A percentile compares a stretch with the other conserved stretches of the same genome.
Evolutionary conservation across 2,113 vertebrate species (phyloP).

Genomic region (Semicossyphus pulcher): DNA sequence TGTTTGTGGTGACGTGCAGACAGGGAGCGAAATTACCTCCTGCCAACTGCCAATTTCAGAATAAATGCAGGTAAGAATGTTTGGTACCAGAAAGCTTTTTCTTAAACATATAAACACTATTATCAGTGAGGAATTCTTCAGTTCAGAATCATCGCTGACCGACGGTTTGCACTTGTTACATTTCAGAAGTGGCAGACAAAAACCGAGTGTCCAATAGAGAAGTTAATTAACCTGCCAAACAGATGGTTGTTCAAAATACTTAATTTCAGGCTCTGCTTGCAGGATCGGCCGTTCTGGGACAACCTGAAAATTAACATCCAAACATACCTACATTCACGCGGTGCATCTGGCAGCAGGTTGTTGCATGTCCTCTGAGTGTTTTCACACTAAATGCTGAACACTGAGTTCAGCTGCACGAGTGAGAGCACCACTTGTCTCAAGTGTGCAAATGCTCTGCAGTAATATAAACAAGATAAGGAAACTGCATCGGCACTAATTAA

Average conservation of each 20-base stretch:
- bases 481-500: slow-evolving; percentile 3
- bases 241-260: neutral
- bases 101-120: too few relatives aligned
- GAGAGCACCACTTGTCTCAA: neutral
- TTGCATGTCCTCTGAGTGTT: neutral
- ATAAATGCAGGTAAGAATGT: too few relatives aligned
- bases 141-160: neutral
- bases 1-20: too few relatives aligned
- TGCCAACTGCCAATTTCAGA: too few relatives aligned
- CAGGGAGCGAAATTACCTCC: too few relatives aligned
- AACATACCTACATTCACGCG: too few relatives aligned
- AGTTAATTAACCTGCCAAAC: neutral
- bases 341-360: neutral
- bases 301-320: neutral
- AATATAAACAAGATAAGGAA: slow-evolving; percentile 4
- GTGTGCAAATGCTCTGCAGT: neutral
- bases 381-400: neutral
- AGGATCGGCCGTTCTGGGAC: neutral
- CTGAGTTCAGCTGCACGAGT: neutral
- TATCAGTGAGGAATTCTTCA: neutral
- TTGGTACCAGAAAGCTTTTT: too few relatives aligned
- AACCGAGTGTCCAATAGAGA: too few relatives aligned
- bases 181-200: neutral
- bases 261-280: too few relatives aligned
- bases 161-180: too few relatives aligned